These are phyloP conservation scores for Sprattus sprattus DNA, from an alignment of 2,113 vertebrate species.

Conservation along the genomic window DNA sequence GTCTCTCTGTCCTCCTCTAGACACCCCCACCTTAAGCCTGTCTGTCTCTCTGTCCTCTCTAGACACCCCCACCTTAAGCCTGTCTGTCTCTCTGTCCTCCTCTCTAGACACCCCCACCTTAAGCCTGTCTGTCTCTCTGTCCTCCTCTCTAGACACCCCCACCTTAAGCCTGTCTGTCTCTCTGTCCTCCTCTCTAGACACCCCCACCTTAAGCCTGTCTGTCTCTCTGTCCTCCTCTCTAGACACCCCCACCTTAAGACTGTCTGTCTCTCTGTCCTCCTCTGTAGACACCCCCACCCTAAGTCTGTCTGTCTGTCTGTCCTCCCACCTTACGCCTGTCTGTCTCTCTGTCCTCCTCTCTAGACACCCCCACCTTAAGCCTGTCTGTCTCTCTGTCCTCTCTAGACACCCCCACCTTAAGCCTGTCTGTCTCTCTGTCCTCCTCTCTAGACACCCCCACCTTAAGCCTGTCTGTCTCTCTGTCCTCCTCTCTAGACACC, in stretches of 20 bases:
- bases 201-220: background rate
- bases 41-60: conserved; percentile 29
- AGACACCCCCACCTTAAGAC: too few species aligned
- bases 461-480: background rate
- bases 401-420: too few species aligned
- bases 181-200: conserved; percentile 34
- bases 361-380: conserved; percentile 58
- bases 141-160: background rate
- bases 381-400: conserved; percentile 23
- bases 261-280: too few species aligned
- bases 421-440: conserved; percentile 21
- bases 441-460: conserved; percentile 17
- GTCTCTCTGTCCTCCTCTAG: too few species aligned
- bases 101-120: conserved; percentile 57
- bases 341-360: conserved; percentile 1
- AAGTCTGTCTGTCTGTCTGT: conserved; percentile 16
- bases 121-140: conserved; percentile 18
- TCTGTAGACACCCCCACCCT: too few species aligned
- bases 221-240: background rate
- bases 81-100: conserved; percentile 23
- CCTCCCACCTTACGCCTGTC: background rate
- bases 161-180: too few species aligned
- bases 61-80: background rate
- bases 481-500: background rate
- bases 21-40: too few species aligned